Conservation (phyloP, 2,113 vertebrate genomes). For the Malaclemys terrapin region DNA sequence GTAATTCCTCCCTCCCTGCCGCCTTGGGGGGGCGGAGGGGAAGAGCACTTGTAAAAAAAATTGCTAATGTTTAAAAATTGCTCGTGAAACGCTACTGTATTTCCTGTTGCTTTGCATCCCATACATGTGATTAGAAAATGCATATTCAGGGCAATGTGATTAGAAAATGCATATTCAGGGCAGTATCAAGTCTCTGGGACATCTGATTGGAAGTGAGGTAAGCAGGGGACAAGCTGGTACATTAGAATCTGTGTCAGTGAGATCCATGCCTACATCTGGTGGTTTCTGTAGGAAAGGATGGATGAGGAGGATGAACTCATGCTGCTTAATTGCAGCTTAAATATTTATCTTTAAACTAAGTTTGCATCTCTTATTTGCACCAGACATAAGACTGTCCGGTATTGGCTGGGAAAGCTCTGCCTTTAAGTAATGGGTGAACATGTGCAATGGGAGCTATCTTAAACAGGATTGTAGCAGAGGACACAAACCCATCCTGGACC, state of each 20-base stretch:
- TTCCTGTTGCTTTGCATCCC: constrained; percentile 22
- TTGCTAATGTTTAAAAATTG: constrained; percentile 61
- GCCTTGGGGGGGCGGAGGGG: constrained; percentile 48
- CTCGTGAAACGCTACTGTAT: constrained; percentile 29
- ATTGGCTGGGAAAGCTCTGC: not conserved
- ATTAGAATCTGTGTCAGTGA: not conserved
- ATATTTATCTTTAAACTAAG: constrained; percentile 27
- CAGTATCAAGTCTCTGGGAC: not conserved
- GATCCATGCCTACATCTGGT: not conserved
- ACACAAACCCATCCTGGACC: not conserved
- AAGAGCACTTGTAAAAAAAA: constrained; percentile 46
- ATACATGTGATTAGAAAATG: not conserved
- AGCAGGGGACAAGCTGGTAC: not conserved
- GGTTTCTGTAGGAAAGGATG: not conserved
- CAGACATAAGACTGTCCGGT: not conserved
- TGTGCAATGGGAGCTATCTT: not conserved
- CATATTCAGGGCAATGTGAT: not conserved
- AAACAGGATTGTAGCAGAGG: not conserved
- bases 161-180: not conserved
- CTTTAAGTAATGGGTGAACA: not conserved
- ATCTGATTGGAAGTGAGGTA: not conserved
- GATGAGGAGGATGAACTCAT: not conserved
- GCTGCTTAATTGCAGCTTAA: constrained; percentile 9
- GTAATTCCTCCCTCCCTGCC: constrained; percentile 31
- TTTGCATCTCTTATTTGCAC: not conserved